Evolutionary conservation across 2,797 vertebrate genomes (phyloP), one percentile per base, ranked within the genome.

Genomic region (Molossus molossus): DNA sequence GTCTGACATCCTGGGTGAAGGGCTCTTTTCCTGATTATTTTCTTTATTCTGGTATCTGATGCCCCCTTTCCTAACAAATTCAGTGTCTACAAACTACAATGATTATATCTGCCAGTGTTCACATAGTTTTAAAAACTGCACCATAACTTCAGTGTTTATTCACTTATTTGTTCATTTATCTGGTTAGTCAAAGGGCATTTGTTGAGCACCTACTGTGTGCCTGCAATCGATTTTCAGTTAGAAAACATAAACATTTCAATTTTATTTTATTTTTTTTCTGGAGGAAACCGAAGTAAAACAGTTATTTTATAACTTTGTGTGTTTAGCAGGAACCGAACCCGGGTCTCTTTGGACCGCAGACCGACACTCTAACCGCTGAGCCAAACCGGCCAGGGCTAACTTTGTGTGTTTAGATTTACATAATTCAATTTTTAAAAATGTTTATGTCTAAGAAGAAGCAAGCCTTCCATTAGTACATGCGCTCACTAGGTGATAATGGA

Each of bases 201-300:
- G 20, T 50, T 76, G 62, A 97, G 48, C 23, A 81, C 12, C n/a
- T 73, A 83, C 20, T 37, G 5, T 40, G 12, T 45, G 9, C 40
- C 4, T 62, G 4, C n/a, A 85, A 90, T 6, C 23, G 33, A n/a
- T 40, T 91, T 95, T 89, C 33, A 62, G 64, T 77, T 69, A 80
- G 69, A 77, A 90, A 76, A 57, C 33, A 79, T 7, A 65, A 70
- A 50, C 25, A 87, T 45, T 76, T 25, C 11, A 55, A 70, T 75
- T 96, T 94, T 62, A 27, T 40, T 69, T 77, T 95, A 87, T 45
- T 40, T 69, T 77, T 95, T 89, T 45, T 77, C 6, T 40, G 7
- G 5, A 2, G 48, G 15, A 94, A 94, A 86, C 3, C 40, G 4
- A 70, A 92, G 87, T 37, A 48, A 20, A 40, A 9, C 27, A 23